Percentiles rank a stretch among this genome's conserved stretches.
These are phyloP conservation scores for Silvanus unidentatus DNA, from an alignment of 2,888 invertebrate species.

Conservation along the genomic window DNA sequence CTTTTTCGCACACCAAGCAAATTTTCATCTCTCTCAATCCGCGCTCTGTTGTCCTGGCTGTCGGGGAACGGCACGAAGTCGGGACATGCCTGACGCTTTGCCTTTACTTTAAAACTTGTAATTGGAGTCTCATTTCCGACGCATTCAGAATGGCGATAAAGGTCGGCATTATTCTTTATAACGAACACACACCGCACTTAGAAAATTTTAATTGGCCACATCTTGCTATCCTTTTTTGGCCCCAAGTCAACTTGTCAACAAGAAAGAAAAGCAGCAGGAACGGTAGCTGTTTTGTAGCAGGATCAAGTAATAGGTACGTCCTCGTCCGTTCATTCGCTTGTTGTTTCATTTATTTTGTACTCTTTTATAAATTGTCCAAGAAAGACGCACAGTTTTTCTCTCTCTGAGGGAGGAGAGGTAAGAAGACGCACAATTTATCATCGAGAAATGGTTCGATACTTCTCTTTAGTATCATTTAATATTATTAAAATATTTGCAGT, in stretches of 20 bases:
- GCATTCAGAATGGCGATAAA: constrained; percentile 47
- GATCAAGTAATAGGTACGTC: background rate
- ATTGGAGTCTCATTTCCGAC: constrained; percentile 48
- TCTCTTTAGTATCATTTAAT: constrained; percentile 44
- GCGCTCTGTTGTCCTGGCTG: constrained; percentile 26
- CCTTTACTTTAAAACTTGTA: constrained; percentile 39
- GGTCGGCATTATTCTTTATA: constrained; percentile 43
- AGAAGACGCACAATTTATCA: constrained; percentile 36
- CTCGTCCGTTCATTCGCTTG: no score
- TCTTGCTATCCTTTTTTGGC: constrained; percentile 42
- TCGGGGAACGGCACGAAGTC: constrained; percentile 42
- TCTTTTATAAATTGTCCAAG: no score
- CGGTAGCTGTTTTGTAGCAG: constrained; percentile 4
- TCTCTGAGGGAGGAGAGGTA: no score
- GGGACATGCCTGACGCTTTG: constrained; percentile 45
- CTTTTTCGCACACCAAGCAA: background rate
- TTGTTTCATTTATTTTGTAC: background rate
- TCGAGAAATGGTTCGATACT: constrained; percentile 37
- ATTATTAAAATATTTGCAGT: constrained; percentile 44
- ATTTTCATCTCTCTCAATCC: no score
- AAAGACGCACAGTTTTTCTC: no score
- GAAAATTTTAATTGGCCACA: constrained; percentile 48
- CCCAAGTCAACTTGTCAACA: constrained; percentile 17
- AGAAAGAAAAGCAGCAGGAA: constrained; percentile 6
- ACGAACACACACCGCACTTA: constrained; percentile 42